phyloP scores from a whole-genome alignment of 1,140 invertebrate species.

The Holcopasites calliopsidis region DNA sequence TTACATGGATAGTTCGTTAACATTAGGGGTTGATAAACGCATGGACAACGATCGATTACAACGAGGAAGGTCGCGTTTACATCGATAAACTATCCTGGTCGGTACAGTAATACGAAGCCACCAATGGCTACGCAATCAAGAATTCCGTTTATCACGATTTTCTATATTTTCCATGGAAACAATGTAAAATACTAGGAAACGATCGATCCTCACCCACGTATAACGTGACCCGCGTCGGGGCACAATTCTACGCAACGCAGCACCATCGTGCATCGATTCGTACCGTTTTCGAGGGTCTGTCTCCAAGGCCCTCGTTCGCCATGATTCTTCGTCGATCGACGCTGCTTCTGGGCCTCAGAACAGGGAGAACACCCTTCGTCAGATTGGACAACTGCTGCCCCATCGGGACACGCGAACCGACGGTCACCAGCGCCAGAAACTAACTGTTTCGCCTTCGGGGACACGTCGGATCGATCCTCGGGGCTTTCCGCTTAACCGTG shows the following conservation, averaged over 20 bases:
- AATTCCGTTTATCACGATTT: not conserved
- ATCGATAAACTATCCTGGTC: too few species aligned
- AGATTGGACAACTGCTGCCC: constrained; percentile 73
- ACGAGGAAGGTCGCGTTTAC: not conserved
- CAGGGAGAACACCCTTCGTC: constrained; percentile 52
- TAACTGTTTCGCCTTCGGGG: constrained; percentile 73
- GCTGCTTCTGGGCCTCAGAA: constrained; percentile 20
- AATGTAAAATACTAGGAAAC: not conserved
- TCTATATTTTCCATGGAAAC: not conserved
- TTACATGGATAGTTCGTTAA: too few species aligned
- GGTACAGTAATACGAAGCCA: too few species aligned
- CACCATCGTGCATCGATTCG: not conserved
- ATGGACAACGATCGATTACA: constrained; percentile 8
- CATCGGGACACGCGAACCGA: constrained; percentile 62
- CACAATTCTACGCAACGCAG: not conserved
- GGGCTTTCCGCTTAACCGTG: constrained; percentile 34
- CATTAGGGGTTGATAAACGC: too few species aligned
- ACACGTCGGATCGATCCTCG: constrained; percentile 59
- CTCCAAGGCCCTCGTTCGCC: not conserved
- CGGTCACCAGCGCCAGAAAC: constrained; percentile 43
- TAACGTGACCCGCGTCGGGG: fast-evolving
- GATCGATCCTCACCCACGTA: not conserved
- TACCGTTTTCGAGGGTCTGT: constrained; percentile 33
- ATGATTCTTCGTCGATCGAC: constrained; percentile 3
- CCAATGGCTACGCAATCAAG: too few species aligned